Evolutionary conservation across 2,888 invertebrate genomes (phyloP), one percentile per base, ranked within the genome.

Genomic region (Leucozona laternaria): DNA sequence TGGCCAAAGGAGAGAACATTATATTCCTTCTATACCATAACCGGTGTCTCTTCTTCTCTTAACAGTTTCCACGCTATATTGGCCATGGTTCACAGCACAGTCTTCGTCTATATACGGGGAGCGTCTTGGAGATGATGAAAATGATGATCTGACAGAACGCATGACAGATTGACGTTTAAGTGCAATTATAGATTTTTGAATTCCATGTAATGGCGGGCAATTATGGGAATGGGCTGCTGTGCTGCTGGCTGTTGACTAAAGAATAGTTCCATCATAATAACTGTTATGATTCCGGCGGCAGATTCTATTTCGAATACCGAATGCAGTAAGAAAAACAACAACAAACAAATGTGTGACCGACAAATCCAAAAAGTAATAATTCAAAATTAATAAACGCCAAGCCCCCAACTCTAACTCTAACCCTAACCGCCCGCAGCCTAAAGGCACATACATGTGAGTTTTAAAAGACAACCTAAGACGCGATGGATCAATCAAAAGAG

Each of bases 131-230:
- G 66, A 60, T 73, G 79, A 83, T 72, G 76, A 48, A 60, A 68
- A 81, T 81, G 85, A 85, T 85, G 81, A 85, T 81, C 68, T 79
- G 75, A 68, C 82, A 71, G 86, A 79, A 77, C 78, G 45, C 86
- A 64, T 86, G 82, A 86, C 86, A 86, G 86, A 82, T 82, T 86
- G 86, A 86, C 86, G 78, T 86, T 82, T 82, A 75, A 78, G 68
- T 82, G 82, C 86, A 86, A 86, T 86, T 86, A 86, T 70, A 82
- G 78, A 82, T 64, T 85, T 86, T 86, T 82, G 73, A 86, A 86
- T 82, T 82, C 82, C 86, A 45, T 62, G 40, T 31, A 64, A 45
- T 79, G 79, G 45, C 58, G 78, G 77, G 62, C 81, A 77, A 81
- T 75, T 76, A 75, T 76, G 55, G 45, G 17, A 17, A 68, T 53